phyloP scores from a whole-genome alignment of 37 sponge, comb jelly and placozoan species.

The Hormiphora californensis region DNA sequence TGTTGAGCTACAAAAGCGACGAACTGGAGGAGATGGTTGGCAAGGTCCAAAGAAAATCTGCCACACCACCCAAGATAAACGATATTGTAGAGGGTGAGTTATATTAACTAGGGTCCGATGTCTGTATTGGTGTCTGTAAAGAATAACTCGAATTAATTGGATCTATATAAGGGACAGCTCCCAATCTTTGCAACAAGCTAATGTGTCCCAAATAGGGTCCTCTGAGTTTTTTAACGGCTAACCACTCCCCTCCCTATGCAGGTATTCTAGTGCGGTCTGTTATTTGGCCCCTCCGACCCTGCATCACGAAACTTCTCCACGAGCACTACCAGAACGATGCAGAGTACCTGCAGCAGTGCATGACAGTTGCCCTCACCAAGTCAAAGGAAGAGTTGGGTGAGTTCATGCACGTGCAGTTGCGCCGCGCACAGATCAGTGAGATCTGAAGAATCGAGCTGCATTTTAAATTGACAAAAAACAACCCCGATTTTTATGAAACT shows the following conservation, averaged over 20 bases:
- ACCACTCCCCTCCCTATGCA: too few relatives aligned
- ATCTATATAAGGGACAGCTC: too few relatives aligned
- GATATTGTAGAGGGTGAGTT: conserved; percentile 23
- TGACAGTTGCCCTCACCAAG: conserved; percentile 16
- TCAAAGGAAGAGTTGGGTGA: conserved; percentile 1
- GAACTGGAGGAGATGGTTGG: conserved; percentile 12
- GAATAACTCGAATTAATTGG: too few relatives aligned
- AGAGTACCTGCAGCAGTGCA: conserved; percentile 21
- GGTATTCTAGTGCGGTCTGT: conserved; percentile 26
- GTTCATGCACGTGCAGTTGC: too few relatives aligned
- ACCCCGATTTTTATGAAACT: background rate
- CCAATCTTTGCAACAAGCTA: too few relatives aligned
- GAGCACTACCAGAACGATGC: background rate
- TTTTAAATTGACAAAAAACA: too few relatives aligned
- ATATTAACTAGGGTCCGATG: background rate
- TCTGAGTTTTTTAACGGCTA: too few relatives aligned
- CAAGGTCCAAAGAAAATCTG: background rate
- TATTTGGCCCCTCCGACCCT: conserved; percentile 1
- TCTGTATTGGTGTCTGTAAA: too few relatives aligned
- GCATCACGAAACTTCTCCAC: background rate
- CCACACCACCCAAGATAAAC: background rate
- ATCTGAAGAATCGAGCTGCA: too few relatives aligned
- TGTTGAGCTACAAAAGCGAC: background rate
- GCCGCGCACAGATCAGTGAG: too few relatives aligned
- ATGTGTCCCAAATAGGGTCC: too few relatives aligned